Conservation (phyloP, 2,113 vertebrate species). For the Microcebus jonahi region DNA sequence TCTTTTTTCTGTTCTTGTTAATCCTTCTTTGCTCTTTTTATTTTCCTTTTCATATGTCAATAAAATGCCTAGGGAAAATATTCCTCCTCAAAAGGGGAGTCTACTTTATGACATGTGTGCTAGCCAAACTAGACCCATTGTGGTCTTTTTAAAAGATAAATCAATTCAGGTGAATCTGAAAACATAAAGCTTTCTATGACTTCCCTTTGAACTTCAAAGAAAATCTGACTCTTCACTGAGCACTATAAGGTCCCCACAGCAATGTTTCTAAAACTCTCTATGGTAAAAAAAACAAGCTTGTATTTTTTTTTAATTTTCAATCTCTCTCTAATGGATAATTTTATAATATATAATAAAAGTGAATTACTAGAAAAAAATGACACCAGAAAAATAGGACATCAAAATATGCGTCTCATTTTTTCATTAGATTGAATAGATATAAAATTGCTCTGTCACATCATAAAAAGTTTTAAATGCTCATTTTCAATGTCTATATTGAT, state of each 20-base stretch:
- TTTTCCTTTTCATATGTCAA: background rate
- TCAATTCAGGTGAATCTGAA: background rate
- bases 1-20: background rate
- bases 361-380: slow-evolving; percentile 8
- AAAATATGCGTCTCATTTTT: background rate
- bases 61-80: background rate
- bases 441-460: background rate
- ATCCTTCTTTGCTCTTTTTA: background rate
- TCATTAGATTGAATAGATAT: background rate
- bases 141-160: background rate
- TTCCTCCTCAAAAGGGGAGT: background rate
- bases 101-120: background rate
- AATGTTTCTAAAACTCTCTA: background rate
- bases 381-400: background rate
- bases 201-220: background rate
- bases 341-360: slow-evolving; percentile 34
- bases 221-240: background rate
- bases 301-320: background rate
- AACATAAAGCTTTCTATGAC: background rate
- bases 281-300: background rate
- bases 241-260: background rate
- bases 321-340: background rate
- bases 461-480: background rate
- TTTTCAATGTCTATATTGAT: background rate
- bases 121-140: background rate